Conservation (phyloP, 1,140 invertebrate genomes). For the Drosophila tropicalis region DNA sequence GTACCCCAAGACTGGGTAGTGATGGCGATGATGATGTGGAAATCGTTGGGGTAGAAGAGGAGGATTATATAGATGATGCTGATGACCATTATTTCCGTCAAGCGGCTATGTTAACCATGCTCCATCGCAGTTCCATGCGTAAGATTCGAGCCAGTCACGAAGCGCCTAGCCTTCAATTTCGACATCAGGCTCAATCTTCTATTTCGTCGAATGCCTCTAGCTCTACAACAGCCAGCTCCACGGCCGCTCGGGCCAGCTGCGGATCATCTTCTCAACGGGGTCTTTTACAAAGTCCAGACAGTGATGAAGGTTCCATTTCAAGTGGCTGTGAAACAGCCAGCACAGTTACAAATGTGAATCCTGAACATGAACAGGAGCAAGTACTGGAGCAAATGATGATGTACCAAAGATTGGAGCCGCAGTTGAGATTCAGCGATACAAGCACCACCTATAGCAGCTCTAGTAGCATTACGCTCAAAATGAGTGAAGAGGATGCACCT, state of each 20-base stretch:
- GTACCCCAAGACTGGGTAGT: slow-evolving; percentile 50
- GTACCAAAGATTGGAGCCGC: slow-evolving; percentile 80
- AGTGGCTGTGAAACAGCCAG: slow-evolving; percentile 91
- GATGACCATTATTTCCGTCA: slow-evolving; percentile 80
- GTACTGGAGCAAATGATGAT: slow-evolving; percentile 76
- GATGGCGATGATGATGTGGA: slow-evolving; percentile 54
- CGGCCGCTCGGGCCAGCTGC: slow-evolving; percentile 42
- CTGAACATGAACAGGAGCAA: slow-evolving; percentile 67
- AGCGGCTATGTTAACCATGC: slow-evolving; percentile 77
- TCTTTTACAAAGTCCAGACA: slow-evolving; percentile 84
- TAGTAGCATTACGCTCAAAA: slow-evolving; percentile 78
- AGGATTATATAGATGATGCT: slow-evolving; percentile 71
- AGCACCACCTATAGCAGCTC: slow-evolving; percentile 66
- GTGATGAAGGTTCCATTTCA: slow-evolving; percentile 90
- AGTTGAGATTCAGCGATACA: slow-evolving; percentile 60
- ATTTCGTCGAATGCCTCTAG: slow-evolving; percentile 78
- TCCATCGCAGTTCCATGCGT: slow-evolving; percentile 81
- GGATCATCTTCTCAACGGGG: slow-evolving; percentile 62
- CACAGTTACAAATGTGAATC: slow-evolving; percentile 84
- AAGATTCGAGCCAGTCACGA: slow-evolving; percentile 83
- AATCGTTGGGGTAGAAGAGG: slow-evolving; percentile 71
- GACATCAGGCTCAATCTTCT: slow-evolving; percentile 80
- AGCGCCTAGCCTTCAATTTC: slow-evolving; percentile 66
- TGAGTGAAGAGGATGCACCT: slow-evolving; percentile 32
- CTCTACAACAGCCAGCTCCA: slow-evolving; percentile 78